Percentiles rank a stretch among this genome's conserved stretches.
Evolutionary conservation across 2,888 invertebrate species (phyloP).

Genomic region (Drosophila glabriapex): DNA sequence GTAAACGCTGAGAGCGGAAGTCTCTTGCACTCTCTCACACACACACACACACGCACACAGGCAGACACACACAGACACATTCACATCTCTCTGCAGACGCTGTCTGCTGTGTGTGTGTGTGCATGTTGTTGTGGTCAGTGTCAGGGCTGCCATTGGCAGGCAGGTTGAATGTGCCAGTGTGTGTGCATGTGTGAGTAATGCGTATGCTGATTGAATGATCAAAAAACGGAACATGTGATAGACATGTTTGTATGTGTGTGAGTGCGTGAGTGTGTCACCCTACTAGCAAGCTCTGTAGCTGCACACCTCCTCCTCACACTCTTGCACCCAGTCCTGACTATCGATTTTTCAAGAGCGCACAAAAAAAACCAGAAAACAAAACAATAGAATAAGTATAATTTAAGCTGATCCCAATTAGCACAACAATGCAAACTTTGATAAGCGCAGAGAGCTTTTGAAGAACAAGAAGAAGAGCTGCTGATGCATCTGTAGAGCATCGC

Average conservation of each 20-base stretch:
- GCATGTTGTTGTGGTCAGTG: conserved; percentile 75
- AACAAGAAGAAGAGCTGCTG: conserved; percentile 23
- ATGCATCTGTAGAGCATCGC: conserved; percentile 26
- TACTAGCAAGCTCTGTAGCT: conserved; percentile 32
- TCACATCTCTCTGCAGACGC: conserved; percentile 9
- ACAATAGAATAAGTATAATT: conserved; percentile 9
- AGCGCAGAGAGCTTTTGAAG: conserved; percentile 20
- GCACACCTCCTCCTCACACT: background rate
- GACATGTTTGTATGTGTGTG: conserved; percentile 13
- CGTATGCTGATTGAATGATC: conserved; percentile 66
- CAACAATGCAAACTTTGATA: conserved; percentile 28
- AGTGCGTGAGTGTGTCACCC: conserved; percentile 65
- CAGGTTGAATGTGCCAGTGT: conserved; percentile 36
- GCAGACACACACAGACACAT: background rate
- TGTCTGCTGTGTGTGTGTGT: conserved; percentile 9
- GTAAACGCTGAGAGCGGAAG: conserved; percentile 51
- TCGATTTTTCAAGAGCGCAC: conserved; percentile 30
- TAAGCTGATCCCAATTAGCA: conserved; percentile 64
- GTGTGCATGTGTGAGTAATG: conserved; percentile 28
- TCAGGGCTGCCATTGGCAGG: conserved; percentile 61
- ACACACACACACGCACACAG: background rate
- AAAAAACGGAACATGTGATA: conserved; percentile 55
- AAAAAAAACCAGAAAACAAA: background rate
- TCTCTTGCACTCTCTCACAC: conserved; percentile 40
- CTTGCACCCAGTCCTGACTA: conserved; percentile 1